phyloP scores from a whole-genome alignment of 2,888 invertebrate genomes.

The Eremobia ochroleuca region DNA sequence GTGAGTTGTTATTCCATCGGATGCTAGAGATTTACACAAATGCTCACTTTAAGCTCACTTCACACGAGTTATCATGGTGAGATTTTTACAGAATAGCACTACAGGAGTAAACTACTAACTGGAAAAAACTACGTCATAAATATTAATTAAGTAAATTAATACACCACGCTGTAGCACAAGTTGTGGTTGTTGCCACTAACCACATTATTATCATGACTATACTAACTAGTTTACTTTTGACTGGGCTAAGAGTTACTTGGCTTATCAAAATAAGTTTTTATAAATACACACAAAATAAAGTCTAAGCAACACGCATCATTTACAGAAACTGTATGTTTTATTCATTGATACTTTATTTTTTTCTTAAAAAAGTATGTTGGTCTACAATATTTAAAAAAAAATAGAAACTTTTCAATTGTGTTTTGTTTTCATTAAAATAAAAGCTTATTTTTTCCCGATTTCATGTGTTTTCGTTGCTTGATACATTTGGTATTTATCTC shows the following conservation, averaged over 20 bases:
- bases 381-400: background rate
- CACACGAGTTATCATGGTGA: too few species aligned
- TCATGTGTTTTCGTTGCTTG: too few species aligned
- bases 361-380: background rate
- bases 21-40: too few species aligned
- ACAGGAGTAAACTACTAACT: constrained; percentile 23
- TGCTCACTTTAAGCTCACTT: too few species aligned
- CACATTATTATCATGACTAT: background rate
- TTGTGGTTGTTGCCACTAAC: background rate
- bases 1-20: too few species aligned
- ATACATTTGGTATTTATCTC: background rate
- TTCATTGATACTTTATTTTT: background rate
- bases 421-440: background rate
- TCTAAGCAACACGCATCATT: too few species aligned
- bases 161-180: background rate
- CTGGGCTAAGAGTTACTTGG: background rate
- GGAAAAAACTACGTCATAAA: constrained; percentile 23
- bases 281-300: too few species aligned
- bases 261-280: background rate
- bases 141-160: constrained; percentile 33
- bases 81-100: too few species aligned
- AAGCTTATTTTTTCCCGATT: too few species aligned
- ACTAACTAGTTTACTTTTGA: background rate
- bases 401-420: background rate
- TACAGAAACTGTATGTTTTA: constrained; percentile 3